Evolutionary conservation across 1,140 invertebrate genomes (phyloP), one percentile per base, ranked within the genome.

Genomic region (Bombus superbus): DNA sequence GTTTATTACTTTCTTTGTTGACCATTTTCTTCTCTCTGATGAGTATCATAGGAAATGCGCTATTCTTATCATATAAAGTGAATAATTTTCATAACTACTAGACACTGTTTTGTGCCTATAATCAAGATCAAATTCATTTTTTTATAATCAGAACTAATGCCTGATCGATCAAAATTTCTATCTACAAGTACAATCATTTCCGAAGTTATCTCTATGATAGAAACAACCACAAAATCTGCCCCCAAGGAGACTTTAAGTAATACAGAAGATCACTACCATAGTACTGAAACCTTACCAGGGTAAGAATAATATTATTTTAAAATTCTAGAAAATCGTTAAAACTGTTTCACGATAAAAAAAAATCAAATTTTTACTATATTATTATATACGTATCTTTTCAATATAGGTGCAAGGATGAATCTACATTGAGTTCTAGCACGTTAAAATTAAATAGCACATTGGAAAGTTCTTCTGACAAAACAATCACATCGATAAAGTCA

Each of bases 171-270:
- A 3, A 80, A 64, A 53, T 85, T 53, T 64, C 8, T 85, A 44
- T 85, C 83, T 64, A 85, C 83, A 32, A 85, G 83, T 59, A 85
- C 83, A 35, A 80, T 85, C 68, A 85, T 85, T 53, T 81, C 84
- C 8, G 84, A 85, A 10, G 69, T 85, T 44, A 44, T 85, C 75
- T 97, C 97, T n/a, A 91, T 97, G 76, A 96, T 96, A 13, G 96
- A 91, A 40, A 71, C 83, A 92, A 81, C 91, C 91, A 10, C 92
- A 86, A 71, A 91, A 90, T 53, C 64, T 89, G 42, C 91, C 90
- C 66, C 91, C 89, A 25, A 94, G 88, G 47, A 94, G 90, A 86
- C 90, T 93, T 10, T 92, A 80, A 25, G 72, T 81, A 92, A 93
- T 81, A 81, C 91, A 66, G 94, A 94, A 74, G 93, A 95, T 75